These are phyloP conservation scores for Cariama cristata DNA, from an alignment of 2,113 vertebrate species.

Conservation along the genomic window DNA sequence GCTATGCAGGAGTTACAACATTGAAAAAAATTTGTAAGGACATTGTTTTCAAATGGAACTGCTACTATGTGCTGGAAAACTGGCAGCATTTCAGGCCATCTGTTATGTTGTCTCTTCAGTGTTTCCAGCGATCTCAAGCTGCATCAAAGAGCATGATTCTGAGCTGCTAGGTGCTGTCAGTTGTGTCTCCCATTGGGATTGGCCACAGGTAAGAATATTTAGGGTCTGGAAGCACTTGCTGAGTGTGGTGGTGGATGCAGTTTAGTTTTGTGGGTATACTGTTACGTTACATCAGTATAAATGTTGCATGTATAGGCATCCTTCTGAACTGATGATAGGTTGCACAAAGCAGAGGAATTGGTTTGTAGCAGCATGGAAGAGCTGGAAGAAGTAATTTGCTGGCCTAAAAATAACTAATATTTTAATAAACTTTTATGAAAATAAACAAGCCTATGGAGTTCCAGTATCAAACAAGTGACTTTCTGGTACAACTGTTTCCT, in stretches of 20 bases:
- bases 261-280: background rate
- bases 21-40: background rate
- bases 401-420: background rate
- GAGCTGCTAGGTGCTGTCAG: background rate
- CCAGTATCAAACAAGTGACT: background rate
- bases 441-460: background rate
- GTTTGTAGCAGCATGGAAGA: background rate
- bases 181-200: rapidly evolving
- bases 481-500: background rate
- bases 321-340: background rate
- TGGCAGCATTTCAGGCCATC: background rate
- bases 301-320: background rate
- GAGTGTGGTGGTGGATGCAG: background rate
- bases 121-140: background rate
- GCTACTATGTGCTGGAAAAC: background rate
- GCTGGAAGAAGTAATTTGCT: background rate
- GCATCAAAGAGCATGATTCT: background rate
- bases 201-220: background rate
- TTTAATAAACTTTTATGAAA: background rate
- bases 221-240: background rate
- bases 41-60: background rate
- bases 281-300: background rate
- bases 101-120: background rate
- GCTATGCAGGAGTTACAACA: background rate
- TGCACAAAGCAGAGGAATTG: background rate